Evolutionary conservation across 2,797 vertebrate species (phyloP).

Genomic region (Natrix natrix): DNA sequence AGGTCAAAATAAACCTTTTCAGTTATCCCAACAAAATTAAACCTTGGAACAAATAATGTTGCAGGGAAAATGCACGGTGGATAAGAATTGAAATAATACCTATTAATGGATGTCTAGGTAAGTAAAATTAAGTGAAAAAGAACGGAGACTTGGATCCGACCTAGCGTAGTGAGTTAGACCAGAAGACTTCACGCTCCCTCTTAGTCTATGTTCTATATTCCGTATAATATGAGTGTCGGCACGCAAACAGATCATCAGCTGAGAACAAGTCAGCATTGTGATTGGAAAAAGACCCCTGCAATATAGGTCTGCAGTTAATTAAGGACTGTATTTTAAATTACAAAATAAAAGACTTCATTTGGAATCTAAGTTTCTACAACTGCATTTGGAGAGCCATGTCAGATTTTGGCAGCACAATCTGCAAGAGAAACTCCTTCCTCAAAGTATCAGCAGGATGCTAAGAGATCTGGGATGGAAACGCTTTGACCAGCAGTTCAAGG

Average conservation of each 20-base stretch:
- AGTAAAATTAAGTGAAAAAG: neutral
- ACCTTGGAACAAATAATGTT: neutral
- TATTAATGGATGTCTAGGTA: neutral
- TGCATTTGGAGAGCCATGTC: neutral
- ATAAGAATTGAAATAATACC: neutral
- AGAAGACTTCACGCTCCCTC: too few species aligned
- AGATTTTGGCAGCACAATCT: neutral
- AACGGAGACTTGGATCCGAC: neutral
- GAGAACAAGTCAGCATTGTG: neutral
- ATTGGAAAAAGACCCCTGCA: neutral
- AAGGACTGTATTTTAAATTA: neutral
- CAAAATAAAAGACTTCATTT: neutral
- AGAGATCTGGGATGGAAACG: neutral
- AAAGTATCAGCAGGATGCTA: neutral
- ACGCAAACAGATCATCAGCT: neutral
- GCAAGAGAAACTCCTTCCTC: neutral
- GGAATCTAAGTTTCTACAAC: neutral
- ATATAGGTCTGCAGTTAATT: neutral
- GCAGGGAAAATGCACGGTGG: neutral
- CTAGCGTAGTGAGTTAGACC: too few species aligned
- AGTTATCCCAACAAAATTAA: too few species aligned
- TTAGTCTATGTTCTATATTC: neutral
- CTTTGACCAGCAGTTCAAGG: neutral
- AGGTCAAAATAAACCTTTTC: too few species aligned
- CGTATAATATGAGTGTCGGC: neutral